Evolutionary conservation across 2,113 vertebrate genomes (phyloP).

Genomic region (Dipodomys merriami): DNA sequence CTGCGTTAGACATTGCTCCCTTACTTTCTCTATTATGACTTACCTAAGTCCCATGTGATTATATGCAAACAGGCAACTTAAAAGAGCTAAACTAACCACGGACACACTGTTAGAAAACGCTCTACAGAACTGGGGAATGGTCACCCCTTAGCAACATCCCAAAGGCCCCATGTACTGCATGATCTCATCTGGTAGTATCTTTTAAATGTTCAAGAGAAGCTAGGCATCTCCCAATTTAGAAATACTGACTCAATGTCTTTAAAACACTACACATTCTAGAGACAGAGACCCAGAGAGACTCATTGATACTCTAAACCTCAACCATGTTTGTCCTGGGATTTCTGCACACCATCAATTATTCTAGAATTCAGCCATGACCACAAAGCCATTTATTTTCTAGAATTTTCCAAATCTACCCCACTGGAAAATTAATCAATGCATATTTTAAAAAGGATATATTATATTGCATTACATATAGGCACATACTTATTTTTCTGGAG

Average conservation of each 20-base stretch:
- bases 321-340: not conserved
- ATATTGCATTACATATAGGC: not conserved
- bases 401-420: not conserved
- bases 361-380: not conserved
- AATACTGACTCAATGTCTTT: slow-evolving; percentile 20
- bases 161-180: not conserved
- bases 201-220: not conserved
- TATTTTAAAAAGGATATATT: not conserved
- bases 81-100: not conserved
- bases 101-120: not conserved
- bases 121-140: not conserved
- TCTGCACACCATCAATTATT: not conserved
- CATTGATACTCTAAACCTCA: not conserved
- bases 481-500: not conserved
- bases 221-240: not conserved
- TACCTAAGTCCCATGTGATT: not conserved
- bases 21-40: slow-evolving; percentile 1
- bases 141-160: not conserved
- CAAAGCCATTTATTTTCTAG: slow-evolving; percentile 6
- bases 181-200: not conserved
- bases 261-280: not conserved
- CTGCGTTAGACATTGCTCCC: not conserved
- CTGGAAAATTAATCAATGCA: not conserved
- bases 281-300: not conserved
- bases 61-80: not conserved